Conservation (phyloP, 2,113 vertebrate species). For the Sterrhoptilus dennistouni region DNA sequence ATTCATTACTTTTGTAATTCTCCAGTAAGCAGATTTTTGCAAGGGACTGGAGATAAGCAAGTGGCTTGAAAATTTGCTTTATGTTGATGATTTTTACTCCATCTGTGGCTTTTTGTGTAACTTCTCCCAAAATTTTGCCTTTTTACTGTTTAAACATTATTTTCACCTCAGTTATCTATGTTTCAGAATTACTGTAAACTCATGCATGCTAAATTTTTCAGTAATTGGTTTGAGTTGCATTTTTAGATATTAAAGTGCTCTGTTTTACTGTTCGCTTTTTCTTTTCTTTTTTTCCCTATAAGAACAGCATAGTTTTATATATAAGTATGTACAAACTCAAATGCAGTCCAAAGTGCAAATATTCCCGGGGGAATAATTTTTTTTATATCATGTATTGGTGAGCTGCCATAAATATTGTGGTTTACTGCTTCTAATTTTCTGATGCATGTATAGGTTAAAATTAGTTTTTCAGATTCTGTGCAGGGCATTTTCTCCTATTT, state of each 20-base stretch:
- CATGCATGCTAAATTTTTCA: neutral
- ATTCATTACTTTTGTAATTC: neutral
- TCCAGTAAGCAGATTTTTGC: neutral
- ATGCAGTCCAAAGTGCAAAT: neutral
- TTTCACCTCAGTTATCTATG: neutral
- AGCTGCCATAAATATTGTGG: neutral
- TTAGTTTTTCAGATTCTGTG: neutral
- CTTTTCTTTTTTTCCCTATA: accelerated
- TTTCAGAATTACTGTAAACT: neutral
- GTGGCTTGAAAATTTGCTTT: neutral
- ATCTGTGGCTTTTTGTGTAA: neutral
- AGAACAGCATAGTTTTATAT: neutral
- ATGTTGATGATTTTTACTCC: neutral
- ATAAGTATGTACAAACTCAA: neutral
- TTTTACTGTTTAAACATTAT: neutral
- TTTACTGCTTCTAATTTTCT: neutral
- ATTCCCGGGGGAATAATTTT: neutral
- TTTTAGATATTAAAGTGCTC: neutral
- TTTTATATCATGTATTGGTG: neutral
- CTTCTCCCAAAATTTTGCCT: neutral
- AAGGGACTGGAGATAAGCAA: neutral
- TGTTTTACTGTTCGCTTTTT: neutral
- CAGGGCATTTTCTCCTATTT: neutral
- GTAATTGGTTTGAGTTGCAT: neutral
- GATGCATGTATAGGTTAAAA: neutral